These are phyloP conservation scores for Rallus crepitans DNA, from an alignment of 2,797 vertebrate genomes.

Conservation along the genomic window DNA sequence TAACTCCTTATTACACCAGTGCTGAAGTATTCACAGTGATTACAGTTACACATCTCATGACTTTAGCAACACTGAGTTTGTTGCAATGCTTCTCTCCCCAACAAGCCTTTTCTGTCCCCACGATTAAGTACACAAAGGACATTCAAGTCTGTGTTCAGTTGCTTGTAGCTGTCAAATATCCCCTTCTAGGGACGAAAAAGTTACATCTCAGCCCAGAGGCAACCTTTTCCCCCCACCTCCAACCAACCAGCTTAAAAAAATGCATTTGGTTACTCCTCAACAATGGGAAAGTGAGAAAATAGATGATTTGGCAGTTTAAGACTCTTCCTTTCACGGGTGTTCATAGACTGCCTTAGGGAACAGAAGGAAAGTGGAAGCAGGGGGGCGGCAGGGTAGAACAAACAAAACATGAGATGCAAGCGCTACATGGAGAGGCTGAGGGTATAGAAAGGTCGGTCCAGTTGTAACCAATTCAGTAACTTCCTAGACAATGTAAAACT, in stretches of 20 bases:
- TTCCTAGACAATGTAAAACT: not conserved
- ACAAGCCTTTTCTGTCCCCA: not conserved
- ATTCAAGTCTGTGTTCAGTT: constrained; percentile 21
- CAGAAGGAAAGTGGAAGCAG: not conserved
- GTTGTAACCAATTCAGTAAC: not conserved
- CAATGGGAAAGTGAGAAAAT: constrained; percentile 46
- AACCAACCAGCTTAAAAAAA: not conserved
- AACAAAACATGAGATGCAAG: not conserved
- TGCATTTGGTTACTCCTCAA: not conserved
- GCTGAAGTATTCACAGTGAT: not conserved
- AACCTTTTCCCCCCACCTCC: not conserved
- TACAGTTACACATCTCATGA: not conserved
- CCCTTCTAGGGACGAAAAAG: not conserved
- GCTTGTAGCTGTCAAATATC: not conserved
- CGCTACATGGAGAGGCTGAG: not conserved
- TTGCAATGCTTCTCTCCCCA: not conserved
- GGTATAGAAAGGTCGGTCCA: not conserved
- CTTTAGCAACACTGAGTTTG: not conserved
- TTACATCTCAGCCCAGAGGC: not conserved
- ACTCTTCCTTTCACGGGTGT: not conserved
- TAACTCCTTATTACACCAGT: not conserved
- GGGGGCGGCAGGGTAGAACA: not conserved
- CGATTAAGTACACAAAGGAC: not conserved
- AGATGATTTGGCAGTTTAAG: not conserved
- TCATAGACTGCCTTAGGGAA: not conserved